phyloP scores from a whole-genome alignment of 64 coral and sea anemone species.

The Montipora sp. region DNA sequence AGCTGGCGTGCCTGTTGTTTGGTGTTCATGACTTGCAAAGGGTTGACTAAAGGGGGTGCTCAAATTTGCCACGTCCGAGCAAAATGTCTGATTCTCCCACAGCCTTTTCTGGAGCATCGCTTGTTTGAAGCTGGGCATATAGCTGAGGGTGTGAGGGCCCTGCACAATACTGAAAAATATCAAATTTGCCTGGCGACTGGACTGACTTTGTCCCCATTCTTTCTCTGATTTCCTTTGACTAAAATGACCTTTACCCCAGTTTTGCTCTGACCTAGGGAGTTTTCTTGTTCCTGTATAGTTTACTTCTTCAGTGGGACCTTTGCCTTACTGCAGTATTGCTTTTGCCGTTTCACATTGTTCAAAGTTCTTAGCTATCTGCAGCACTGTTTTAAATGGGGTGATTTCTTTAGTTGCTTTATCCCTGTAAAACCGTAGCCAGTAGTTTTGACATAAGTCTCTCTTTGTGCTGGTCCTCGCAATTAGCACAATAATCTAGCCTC shows the following conservation, averaged over 20 bases:
- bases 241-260: too few relatives aligned
- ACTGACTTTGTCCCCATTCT: not conserved
- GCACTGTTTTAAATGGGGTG: too few relatives aligned
- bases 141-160: constrained; percentile 1
- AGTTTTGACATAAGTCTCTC: constrained; percentile 43
- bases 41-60: not conserved
- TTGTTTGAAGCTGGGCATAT: constrained; percentile 54
- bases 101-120: not conserved
- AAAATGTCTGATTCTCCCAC: too few relatives aligned
- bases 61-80: constrained; percentile 1
- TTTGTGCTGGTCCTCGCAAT: not conserved
- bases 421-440: not conserved
- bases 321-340: constrained; percentile 33
- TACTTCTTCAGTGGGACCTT: constrained; percentile 41
- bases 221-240: too few relatives aligned
- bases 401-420: too few relatives aligned
- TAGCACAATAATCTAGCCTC: too few relatives aligned
- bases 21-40: not conserved
- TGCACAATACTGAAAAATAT: constrained; percentile 46
- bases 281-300: constrained; percentile 10
- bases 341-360: not conserved
- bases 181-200: constrained; percentile 25
- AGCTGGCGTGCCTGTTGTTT: too few relatives aligned
- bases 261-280: constrained; percentile 13
- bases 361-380: too few relatives aligned